These are phyloP conservation scores for Tenthredo mesomela DNA, from an alignment of 2,888 invertebrate genomes.

Conservation along the genomic window DNA sequence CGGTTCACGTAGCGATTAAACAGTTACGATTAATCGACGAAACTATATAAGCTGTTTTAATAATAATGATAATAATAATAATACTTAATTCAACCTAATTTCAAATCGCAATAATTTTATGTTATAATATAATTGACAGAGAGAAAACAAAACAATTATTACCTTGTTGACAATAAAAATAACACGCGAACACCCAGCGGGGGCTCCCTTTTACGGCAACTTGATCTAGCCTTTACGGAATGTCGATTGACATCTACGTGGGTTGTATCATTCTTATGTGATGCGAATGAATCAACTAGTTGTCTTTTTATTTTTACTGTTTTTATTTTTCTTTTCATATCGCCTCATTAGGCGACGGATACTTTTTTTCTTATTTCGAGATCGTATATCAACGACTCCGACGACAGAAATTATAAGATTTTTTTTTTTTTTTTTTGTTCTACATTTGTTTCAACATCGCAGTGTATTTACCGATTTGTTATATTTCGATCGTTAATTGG, in stretches of 20 bases:
- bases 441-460: background rate
- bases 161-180: background rate
- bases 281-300: conserved; percentile 41
- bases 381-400: background rate
- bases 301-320: background rate
- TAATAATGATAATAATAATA: background rate
- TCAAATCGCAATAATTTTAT: background rate
- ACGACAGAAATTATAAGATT: background rate
- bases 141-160: conserved; percentile 42
- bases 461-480: background rate
- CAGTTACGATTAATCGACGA: background rate
- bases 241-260: conserved; percentile 50
- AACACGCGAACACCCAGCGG: background rate
- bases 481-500: background rate
- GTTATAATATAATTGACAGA: background rate
- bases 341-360: background rate
- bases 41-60: background rate
- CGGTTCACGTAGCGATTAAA: background rate
- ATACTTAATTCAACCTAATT: background rate
- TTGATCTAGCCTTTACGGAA: conserved; percentile 45
- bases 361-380: background rate
- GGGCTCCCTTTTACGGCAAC: conserved; percentile 47
- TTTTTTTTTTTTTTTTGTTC: background rate
- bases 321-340: background rate
- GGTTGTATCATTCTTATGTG: conserved; percentile 4